Percentiles rank a stretch among this genome's conserved stretches.
These are phyloP conservation scores for Philypnodon macrostomus DNA, from an alignment of 2,797 vertebrate genomes.

Conservation along the genomic window DNA sequence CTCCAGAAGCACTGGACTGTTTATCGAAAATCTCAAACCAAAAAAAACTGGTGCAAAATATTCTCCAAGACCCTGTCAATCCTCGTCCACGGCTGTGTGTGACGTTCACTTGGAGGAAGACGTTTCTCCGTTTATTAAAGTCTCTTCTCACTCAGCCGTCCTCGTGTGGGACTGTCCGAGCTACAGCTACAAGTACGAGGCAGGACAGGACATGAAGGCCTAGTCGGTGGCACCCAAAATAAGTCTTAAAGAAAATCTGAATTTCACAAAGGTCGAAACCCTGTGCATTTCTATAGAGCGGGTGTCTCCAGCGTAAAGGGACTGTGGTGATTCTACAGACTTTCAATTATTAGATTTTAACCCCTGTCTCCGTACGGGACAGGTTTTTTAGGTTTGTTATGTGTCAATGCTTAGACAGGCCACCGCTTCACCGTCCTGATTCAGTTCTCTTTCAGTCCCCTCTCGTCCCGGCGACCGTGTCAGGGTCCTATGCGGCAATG, in stretches of 20 bases:
- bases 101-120: conserved; percentile 73
- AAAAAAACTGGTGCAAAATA: conserved; percentile 55
- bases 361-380: conserved; percentile 51
- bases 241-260: conserved; percentile 43
- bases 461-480: conserved; percentile 21
- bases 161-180: conserved; percentile 43
- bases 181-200: conserved; percentile 57
- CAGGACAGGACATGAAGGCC: conserved; percentile 50
- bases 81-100: conserved; percentile 37
- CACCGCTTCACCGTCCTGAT: conserved; percentile 65
- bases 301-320: conserved; percentile 76
- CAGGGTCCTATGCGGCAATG: conserved; percentile 50
- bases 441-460: conserved; percentile 55
- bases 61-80: conserved; percentile 68
- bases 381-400: conserved; percentile 68
- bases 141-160: conserved; percentile 22
- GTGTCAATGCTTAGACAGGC: conserved; percentile 72
- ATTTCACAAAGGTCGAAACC: conserved; percentile 33
- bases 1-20: too few species aligned
- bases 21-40: too few species aligned
- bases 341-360: conserved; percentile 39
- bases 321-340: conserved; percentile 73
- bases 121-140: conserved; percentile 51
- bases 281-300: conserved; percentile 54
- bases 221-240: conserved; percentile 46